Conservation (phyloP, 2,113 vertebrate species). For the Sphyrna mokarran region DNA sequence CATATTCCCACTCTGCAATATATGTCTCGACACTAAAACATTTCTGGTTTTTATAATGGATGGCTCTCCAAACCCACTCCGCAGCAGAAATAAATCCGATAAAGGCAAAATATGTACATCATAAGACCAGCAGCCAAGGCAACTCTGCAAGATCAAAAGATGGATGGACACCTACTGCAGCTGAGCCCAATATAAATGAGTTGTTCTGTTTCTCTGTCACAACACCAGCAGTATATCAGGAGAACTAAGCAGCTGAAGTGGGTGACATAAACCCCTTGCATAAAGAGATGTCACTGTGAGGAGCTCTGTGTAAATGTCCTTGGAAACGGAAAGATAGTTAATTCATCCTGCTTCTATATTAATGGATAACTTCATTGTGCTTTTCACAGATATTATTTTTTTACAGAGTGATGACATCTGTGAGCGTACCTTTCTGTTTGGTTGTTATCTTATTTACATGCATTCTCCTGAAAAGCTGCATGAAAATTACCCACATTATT, state of each 20-base stretch:
- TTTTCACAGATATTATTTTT: background rate
- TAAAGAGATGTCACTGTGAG: background rate
- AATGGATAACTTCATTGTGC: background rate
- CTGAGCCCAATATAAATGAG: background rate
- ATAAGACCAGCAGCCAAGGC: slow-evolving; percentile 20
- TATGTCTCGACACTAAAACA: background rate
- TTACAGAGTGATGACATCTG: background rate
- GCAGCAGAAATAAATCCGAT: slow-evolving; percentile 2
- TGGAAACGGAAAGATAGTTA: background rate
- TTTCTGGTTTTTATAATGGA: background rate
- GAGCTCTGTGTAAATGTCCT: background rate
- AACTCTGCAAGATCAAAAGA: background rate
- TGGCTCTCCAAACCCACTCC: background rate
- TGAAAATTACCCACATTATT: background rate
- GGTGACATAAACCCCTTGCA: background rate
- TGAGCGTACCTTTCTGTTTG: background rate
- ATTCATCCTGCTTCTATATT: background rate
- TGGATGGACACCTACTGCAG: slow-evolving; percentile 2
- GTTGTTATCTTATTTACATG: slow-evolving; percentile 3
- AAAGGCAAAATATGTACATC: slow-evolving; percentile 16
- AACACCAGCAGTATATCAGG: background rate
- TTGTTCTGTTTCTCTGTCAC: background rate
- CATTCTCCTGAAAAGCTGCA: background rate
- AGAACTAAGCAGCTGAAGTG: background rate
- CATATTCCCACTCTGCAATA: background rate